phyloP scores from a whole-genome alignment of 2,797 vertebrate species.

The Mallotus villosus region DNA sequence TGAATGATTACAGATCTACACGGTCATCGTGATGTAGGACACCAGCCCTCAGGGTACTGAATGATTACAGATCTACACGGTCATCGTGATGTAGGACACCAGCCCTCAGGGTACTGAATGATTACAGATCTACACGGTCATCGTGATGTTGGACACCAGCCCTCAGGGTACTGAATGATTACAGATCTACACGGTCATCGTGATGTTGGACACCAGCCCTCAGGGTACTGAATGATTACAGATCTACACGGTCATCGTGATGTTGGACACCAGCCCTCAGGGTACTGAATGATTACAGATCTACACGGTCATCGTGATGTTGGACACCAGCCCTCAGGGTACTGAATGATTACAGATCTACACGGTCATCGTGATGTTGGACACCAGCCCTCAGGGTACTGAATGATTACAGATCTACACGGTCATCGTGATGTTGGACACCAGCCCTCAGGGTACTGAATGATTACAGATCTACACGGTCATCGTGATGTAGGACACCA shows the following conservation, averaged over 20 bases:
- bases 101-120: neutral
- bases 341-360: too few relatives aligned
- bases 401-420: too few relatives aligned
- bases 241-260: conserved; percentile 6
- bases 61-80: too few relatives aligned
- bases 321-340: neutral
- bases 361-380: conserved; percentile 1
- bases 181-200: conserved; percentile 7
- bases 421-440: neutral
- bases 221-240: too few relatives aligned
- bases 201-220: neutral
- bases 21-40: neutral
- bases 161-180: neutral
- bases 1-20: too few relatives aligned
- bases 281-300: too few relatives aligned
- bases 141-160: neutral
- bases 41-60: neutral
- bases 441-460: neutral
- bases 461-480: conserved; percentile 9
- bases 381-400: neutral
- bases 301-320: conserved; percentile 3
- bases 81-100: neutral
- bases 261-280: neutral
- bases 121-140: conserved; percentile 10
- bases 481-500: neutral